phyloP scores from a whole-genome alignment of 2,888 invertebrate species.

The Drosophila neonasuta region DNA sequence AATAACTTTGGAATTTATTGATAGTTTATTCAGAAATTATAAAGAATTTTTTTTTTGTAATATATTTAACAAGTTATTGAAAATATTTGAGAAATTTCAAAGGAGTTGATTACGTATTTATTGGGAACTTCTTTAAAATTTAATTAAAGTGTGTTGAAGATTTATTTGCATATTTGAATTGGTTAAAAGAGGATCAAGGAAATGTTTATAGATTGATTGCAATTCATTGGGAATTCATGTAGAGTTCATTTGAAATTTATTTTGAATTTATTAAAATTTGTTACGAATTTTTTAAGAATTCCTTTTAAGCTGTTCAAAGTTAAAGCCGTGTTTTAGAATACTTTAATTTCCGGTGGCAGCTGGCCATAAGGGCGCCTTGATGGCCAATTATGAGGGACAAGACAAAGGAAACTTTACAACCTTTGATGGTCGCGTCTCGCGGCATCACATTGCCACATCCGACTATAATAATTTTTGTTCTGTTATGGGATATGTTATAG shows the following conservation, averaged over 20 bases:
- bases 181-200: not conserved
- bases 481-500: conserved; percentile 30
- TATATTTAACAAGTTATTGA: no score
- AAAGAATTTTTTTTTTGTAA: no score
- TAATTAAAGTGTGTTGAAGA: no score
- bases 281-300: not conserved
- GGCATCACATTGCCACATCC: conserved; percentile 39
- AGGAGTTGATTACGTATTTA: no score
- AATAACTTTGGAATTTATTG: no score
- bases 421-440: conserved; percentile 25
- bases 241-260: not conserved
- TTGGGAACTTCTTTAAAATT: no score
- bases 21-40: no score
- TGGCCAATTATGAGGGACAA: conserved; percentile 19
- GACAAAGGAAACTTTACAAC: conserved; percentile 50
- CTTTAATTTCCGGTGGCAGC: not conserved
- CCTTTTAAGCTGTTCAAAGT: no score
- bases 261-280: not conserved
- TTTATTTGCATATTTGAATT: not conserved
- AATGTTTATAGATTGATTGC: not conserved
- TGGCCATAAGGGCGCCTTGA: conserved; percentile 18
- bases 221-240: not conserved
- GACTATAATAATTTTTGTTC: conserved; percentile 32
- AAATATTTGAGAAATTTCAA: no score
- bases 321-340: not conserved